Evolutionary conservation across 2,888 invertebrate genomes (phyloP).

Genomic region (Thera britannica): DNA sequence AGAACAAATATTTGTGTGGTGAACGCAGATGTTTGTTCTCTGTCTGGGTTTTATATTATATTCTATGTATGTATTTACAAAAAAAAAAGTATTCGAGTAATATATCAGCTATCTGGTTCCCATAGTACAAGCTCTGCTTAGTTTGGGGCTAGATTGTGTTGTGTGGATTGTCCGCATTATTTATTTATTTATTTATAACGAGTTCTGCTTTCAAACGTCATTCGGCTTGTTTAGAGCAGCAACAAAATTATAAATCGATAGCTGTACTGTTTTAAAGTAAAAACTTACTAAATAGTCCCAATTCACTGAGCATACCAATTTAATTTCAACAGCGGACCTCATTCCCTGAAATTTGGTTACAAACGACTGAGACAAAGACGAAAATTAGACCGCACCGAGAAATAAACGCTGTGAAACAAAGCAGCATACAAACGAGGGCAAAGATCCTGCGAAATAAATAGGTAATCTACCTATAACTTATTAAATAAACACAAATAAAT

Average conservation of each 20-base stretch:
- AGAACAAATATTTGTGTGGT: too few species aligned
- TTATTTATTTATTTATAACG: slow-evolving; percentile 36
- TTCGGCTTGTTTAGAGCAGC: slow-evolving; percentile 33
- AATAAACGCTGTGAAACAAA: slow-evolving; percentile 80
- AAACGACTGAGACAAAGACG: slow-evolving; percentile 81
- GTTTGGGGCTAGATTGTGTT: too few species aligned
- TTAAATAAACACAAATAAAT: too few species aligned
- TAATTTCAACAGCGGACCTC: slow-evolving; percentile 78
- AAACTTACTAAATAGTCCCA: slow-evolving; percentile 63
- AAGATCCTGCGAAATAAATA: slow-evolving; percentile 19
- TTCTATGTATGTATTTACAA: too few species aligned
- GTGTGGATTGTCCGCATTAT: too few species aligned
- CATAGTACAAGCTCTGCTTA: too few species aligned
- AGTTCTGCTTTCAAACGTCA: slow-evolving; percentile 33
- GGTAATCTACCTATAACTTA: too few species aligned
- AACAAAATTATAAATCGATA: slow-evolving; percentile 74
- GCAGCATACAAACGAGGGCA: slow-evolving; percentile 76
- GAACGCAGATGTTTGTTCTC: too few species aligned
- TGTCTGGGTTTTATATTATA: too few species aligned
- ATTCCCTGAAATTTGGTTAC: slow-evolving; percentile 81
- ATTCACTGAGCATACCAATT: slow-evolving; percentile 82
- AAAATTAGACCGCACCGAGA: slow-evolving; percentile 83
- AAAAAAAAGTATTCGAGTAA: too few species aligned
- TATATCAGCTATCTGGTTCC: too few species aligned
- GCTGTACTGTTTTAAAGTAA: slow-evolving; percentile 53